These are phyloP conservation scores for Phyllotreta cruciferae DNA, from an alignment of 2,888 invertebrate species.

Conservation along the genomic window DNA sequence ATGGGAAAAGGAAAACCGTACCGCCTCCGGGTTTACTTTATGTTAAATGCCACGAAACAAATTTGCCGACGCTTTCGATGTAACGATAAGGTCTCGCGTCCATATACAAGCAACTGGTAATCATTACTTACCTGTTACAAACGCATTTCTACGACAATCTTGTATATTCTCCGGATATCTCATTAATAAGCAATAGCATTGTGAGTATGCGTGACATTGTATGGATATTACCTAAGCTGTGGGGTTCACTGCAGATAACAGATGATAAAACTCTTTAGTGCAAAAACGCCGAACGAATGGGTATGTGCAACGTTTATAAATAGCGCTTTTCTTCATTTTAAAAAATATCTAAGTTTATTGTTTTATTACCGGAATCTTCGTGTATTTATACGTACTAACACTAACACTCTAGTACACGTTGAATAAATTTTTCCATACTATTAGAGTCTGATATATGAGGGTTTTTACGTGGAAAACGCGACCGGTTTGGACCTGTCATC, in stretches of 20 bases:
- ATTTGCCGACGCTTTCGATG: conserved; percentile 39
- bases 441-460: too few relatives aligned
- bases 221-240: conserved; percentile 57
- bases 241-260: conserved; percentile 53
- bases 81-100: conserved; percentile 38
- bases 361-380: conserved; percentile 16
- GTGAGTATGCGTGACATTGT: conserved; percentile 59
- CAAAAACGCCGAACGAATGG: too few relatives aligned
- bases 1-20: conserved; percentile 26
- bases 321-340: too few relatives aligned
- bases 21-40: conserved; percentile 21
- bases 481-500: conserved; percentile 29
- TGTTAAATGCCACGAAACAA: conserved; percentile 36
- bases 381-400: too few relatives aligned
- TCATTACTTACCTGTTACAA: conserved; percentile 48
- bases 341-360: background rate
- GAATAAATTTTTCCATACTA: too few relatives aligned
- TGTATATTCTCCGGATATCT: conserved; percentile 50
- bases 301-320: conserved; percentile 30
- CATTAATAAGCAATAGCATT: conserved; percentile 60
- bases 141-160: conserved; percentile 48
- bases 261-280: conserved; percentile 51
- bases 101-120: conserved; percentile 45
- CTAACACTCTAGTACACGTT: too few relatives aligned
- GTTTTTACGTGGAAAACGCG: conserved; percentile 16